phyloP scores from a whole-genome alignment of 2,888 invertebrate genomes.

The Leptopilina drosophilae region DNA sequence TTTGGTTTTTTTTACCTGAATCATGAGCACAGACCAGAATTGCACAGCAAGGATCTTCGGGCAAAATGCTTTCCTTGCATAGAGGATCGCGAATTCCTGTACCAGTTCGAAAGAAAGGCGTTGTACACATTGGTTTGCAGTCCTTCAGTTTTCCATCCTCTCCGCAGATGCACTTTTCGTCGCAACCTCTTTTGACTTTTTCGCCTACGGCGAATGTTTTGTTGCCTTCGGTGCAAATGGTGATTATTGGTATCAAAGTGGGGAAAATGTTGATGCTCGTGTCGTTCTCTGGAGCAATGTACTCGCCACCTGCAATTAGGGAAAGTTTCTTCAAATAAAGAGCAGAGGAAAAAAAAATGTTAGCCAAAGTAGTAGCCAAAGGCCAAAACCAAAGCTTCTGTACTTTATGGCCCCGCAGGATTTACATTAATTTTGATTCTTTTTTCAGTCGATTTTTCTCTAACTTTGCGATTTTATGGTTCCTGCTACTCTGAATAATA shows the following conservation, averaged over 20 bases:
- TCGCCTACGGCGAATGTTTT: slow-evolving; percentile 82
- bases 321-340: not conserved
- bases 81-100: slow-evolving; percentile 82
- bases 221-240: slow-evolving; percentile 65
- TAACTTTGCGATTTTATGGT: too few species aligned
- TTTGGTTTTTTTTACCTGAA: slow-evolving; percentile 73
- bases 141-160: slow-evolving; percentile 82
- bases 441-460: too few species aligned
- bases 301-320: slow-evolving; percentile 66
- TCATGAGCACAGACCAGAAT: slow-evolving; percentile 84
- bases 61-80: slow-evolving; percentile 84
- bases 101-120: slow-evolving; percentile 84
- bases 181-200: slow-evolving; percentile 85
- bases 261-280: slow-evolving; percentile 61
- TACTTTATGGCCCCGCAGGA: too few species aligned
- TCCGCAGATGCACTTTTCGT: slow-evolving; percentile 86
- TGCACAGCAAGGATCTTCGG: slow-evolving; percentile 86
- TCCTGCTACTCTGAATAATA: too few species aligned
- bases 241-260: slow-evolving; percentile 52
- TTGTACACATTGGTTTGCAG: slow-evolving; percentile 84
- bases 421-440: too few species aligned
- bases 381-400: too few species aligned
- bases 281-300: slow-evolving; percentile 66
- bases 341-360: too few species aligned
- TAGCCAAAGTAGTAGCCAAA: too few species aligned